These are phyloP conservation scores for Corythaixoides concolor DNA, from an alignment of 2,113 vertebrate genomes.

Conservation along the genomic window DNA sequence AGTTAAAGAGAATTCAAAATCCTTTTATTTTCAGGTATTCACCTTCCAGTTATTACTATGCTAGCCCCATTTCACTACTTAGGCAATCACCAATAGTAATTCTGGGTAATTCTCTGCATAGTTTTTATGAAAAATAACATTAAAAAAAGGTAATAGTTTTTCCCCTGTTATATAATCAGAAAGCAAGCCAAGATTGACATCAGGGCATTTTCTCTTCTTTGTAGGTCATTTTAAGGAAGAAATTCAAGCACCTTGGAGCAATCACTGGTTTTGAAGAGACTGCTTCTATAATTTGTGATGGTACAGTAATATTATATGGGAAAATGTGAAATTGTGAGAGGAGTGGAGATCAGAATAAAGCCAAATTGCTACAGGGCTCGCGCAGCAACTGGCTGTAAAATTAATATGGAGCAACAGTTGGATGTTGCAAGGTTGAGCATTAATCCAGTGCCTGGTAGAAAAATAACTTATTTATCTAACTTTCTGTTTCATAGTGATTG, in stretches of 20 bases:
- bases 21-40: not conserved
- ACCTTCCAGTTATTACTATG: not conserved
- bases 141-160: not conserved
- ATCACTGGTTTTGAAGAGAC: conserved; percentile 33
- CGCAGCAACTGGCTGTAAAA: conserved; percentile 52
- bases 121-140: conserved; percentile 4
- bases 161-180: not conserved
- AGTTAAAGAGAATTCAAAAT: not conserved
- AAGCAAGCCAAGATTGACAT: conserved; percentile 46
- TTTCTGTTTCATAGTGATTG: not conserved
- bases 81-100: not conserved
- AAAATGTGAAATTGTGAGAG: conserved; percentile 48
- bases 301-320: conserved; percentile 34
- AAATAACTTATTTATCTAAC: conserved; percentile 24
- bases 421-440: conserved; percentile 22
- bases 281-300: conserved; percentile 64
- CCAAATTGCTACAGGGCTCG: conserved; percentile 54
- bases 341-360: conserved; percentile 7
- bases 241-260: conserved; percentile 50
- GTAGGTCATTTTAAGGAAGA: conserved; percentile 42
- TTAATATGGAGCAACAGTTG: conserved; percentile 29
- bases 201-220: not conserved
- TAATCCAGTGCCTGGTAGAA: conserved; percentile 32
- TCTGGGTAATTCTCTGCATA: not conserved
- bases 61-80: not conserved